Evolutionary conservation across 1,140 invertebrate genomes (phyloP), one percentile per base, ranked within the genome.

Genomic region (Leptopilina boulardi): DNA sequence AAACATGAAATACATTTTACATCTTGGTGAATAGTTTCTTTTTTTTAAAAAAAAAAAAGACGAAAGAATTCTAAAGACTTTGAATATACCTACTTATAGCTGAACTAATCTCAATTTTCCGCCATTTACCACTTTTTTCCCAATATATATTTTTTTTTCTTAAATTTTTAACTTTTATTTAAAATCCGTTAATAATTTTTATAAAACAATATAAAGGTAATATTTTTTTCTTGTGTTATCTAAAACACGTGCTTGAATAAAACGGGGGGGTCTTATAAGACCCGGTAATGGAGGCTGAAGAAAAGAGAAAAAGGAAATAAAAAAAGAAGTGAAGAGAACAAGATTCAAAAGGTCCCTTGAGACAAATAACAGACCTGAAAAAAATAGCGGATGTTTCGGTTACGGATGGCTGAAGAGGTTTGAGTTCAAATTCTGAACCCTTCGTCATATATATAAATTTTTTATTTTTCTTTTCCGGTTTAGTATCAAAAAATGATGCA

Each of bases 361-460:
- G 54, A 51, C 47, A 51, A 51, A 51, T 51, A 51, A 51, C 47
- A n/a, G 47, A n/a, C 47, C 47, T 51, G 47, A 51, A 51, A 23
- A 59, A 59, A 59, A 59, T 23, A 59, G 54, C 54, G 54, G 54
- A 59, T 59, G 54, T 59, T 59, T 59, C 21, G 21, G 54, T 59
- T 59, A 59, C 54, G 54, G 54, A 59, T 59, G 54, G 54, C 18
- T 59, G 54, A 23, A 21, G 54, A 59, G 21, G 54, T 59, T 23
- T 11, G 54, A 59, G 54, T 59, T 59, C 54, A 23, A 23, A 59
- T 59, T 59, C 54, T 59, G 21, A 59, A 59, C 21, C 21, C 9
- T 21, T 59, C 54, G 18, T 51, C 47, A 51, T 51, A 3, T 38
- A n/a, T 47, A n/a, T 15, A 5, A 1, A 47, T 13, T 13, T 59